Evolutionary conservation across 1,140 invertebrate species (phyloP), one percentile per base, ranked within the genome.

Genomic region (Coptotermes formosanus): DNA sequence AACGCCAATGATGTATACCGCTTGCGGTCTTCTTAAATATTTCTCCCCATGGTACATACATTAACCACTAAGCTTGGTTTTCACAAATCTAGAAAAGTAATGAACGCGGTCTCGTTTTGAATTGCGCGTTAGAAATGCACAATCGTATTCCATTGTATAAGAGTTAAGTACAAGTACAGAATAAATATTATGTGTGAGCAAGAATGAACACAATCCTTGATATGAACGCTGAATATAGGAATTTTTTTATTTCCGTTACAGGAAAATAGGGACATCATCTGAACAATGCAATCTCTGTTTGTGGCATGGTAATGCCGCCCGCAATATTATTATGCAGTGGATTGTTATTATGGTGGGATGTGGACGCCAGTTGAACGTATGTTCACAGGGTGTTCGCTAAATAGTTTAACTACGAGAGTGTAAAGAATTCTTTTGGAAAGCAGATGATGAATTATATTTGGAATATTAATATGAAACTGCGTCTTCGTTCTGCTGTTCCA

Each of bases 241-340:
- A 11, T 64, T 64, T 75, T 75, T 75, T 75, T 75, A 75, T 75
- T 30, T 8, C 25, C 7, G 64, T 75, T 75, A 30, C 7, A 30
- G 64, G 64, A 75, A 30, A 75, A 30, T 25, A 75, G 64, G 64
- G 64, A 30, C 64, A 75, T 75, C 64, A 75, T 9, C 25, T n/a
- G 64, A 75, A 30, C 64, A 75, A 75, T 75, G 25, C 64, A 75
- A 75, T 75, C 64, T 75, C n/a, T 75, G 64, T 75, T 75, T 75
- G 64, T 75, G 64, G 64, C 14, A 75, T 75, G 64, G n/a, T 75
- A 75, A 75, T 75, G 64, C 64, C 64, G 64, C 64, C 64, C 30
- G 25, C 64, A 30, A 30, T 75, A 75, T 75, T 75, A 75, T 16
- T 75, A 75, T 75, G n/a, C 25, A 75, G 64, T 75, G 64, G 9